A percentile compares a stretch with the other conserved stretches of the same genome.
These are phyloP conservation scores for Excalfactoria chinensis DNA, from an alignment of 2,113 vertebrate species.

Conservation along the genomic window DNA sequence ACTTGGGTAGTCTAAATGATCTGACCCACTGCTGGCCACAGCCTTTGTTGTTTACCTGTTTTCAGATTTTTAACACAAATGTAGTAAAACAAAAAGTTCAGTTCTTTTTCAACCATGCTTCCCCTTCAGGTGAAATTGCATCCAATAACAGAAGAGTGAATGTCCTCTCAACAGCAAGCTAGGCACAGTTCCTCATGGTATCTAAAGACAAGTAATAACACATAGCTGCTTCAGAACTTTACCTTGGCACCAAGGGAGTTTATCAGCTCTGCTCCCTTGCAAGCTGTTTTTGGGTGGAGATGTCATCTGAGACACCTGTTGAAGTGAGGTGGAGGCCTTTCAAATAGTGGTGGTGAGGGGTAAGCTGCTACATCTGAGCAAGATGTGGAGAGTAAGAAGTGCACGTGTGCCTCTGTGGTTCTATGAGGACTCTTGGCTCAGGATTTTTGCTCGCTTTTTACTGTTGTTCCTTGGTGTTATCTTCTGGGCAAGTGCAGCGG, in stretches of 20 bases:
- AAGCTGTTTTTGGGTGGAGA: background rate
- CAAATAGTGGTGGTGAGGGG: background rate
- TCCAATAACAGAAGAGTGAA: background rate
- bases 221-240: background rate
- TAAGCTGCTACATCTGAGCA: fast-evolving
- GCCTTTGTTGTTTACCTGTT: background rate
- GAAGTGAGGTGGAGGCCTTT: background rate
- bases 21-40: background rate
- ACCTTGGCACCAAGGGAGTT: background rate
- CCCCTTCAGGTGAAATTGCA: background rate
- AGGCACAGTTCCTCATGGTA: background rate
- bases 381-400: fast-evolving
- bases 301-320: background rate
- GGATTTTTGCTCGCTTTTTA: background rate
- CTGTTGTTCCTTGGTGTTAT: background rate
- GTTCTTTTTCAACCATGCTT: background rate
- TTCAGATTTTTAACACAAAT: background rate
- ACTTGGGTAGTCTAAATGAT: background rate
- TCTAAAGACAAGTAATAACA: background rate
- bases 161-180: background rate
- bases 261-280: background rate
- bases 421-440: background rate
- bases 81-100: background rate
- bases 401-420: fast-evolving
- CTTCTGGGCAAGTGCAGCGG: background rate